These are phyloP conservation scores for Synergus itoensis DNA, from an alignment of 2,888 invertebrate genomes.

Conservation along the genomic window DNA sequence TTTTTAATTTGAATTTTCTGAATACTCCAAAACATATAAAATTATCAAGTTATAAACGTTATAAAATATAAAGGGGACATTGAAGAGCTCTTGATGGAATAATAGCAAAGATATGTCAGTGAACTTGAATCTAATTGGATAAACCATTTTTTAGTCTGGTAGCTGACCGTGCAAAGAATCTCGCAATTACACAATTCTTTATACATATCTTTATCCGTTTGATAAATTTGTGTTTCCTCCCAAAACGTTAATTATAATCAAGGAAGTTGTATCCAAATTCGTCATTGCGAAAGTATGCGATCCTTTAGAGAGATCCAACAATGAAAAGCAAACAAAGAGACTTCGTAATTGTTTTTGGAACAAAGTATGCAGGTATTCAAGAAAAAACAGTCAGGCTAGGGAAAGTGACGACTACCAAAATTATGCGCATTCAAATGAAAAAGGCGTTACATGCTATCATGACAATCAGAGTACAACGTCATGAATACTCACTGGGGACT, in stretches of 20 bases:
- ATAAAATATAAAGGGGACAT: background rate
- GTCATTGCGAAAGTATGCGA: conserved; percentile 18
- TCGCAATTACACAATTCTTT: background rate
- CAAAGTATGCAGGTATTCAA: background rate
- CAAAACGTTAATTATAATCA: background rate
- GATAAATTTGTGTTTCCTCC: background rate
- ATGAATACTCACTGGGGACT: background rate
- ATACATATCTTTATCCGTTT: background rate
- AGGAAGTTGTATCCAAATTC: conserved; percentile 12
- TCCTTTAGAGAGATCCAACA: background rate
- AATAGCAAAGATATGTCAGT: conserved; percentile 14
- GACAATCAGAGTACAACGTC: conserved; percentile 30
- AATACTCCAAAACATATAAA: background rate
- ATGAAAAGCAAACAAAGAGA: background rate
- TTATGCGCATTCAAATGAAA: conserved; percentile 2
- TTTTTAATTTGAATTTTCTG: background rate
- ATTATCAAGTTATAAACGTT: background rate
- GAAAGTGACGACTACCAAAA: background rate
- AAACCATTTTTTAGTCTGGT: background rate
- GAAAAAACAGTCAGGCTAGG: background rate
- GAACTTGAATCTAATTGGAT: conserved; percentile 26
- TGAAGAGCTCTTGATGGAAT: background rate
- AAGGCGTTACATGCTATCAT: conserved; percentile 11
- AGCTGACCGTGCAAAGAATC: background rate
- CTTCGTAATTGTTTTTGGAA: background rate